Conservation (phyloP, 35 echinoderm and acorn worm genomes). For the Heliocidaris tuberculata region DNA sequence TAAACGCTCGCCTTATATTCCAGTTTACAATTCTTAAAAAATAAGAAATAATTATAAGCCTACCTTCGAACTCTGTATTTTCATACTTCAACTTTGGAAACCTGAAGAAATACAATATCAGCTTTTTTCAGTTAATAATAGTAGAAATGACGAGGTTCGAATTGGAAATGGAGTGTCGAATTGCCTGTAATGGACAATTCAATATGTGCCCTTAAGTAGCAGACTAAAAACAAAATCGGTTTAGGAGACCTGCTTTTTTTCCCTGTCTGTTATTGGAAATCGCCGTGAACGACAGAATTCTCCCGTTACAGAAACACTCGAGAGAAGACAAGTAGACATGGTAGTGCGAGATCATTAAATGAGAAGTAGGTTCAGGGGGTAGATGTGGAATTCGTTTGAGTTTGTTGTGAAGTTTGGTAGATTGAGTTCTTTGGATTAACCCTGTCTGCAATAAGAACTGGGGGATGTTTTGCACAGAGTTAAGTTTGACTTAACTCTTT, state of each 20-base stretch:
- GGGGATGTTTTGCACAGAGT: too few species aligned
- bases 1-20: not conserved
- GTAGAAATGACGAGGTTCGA: not conserved
- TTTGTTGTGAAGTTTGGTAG: too few species aligned
- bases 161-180: not conserved
- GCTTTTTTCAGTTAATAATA: too few species aligned
- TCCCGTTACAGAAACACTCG: slow-evolving; percentile 1
- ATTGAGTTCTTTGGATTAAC: too few species aligned
- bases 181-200: not conserved
- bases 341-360: not conserved
- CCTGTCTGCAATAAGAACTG: too few species aligned
- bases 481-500: too few species aligned
- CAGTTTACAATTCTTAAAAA: not conserved
- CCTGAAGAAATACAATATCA: not conserved
- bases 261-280: not conserved
- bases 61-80: not conserved
- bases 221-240: slow-evolving; percentile 1
- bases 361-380: too few species aligned
- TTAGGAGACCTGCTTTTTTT: not conserved
- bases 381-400: too few species aligned
- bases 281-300: not conserved
- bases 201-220: not conserved
- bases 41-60: not conserved
- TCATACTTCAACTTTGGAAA: not conserved
- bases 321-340: not conserved